Percentiles rank a stretch among this genome's conserved stretches.
Evolutionary conservation across 2,113 vertebrate genomes (phyloP).

Genomic region (Bungarus multicinctus): DNA sequence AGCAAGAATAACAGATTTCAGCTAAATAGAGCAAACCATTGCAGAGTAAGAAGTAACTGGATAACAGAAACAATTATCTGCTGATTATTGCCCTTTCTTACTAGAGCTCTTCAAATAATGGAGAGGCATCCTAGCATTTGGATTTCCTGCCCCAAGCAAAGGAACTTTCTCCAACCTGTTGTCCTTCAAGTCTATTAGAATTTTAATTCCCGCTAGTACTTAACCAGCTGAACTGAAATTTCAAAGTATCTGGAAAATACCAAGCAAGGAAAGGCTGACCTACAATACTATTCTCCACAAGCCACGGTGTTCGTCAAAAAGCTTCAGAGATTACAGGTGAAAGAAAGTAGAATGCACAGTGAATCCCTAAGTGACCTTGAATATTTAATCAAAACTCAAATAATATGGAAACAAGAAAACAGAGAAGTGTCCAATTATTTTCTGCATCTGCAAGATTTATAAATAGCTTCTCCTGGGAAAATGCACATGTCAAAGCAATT

Average conservation of each 20-base stretch:
- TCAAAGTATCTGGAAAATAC: not conserved
- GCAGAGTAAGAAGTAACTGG: not conserved
- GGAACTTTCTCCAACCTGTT: not conserved
- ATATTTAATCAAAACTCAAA: rapidly evolving
- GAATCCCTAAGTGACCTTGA: rapidly evolving
- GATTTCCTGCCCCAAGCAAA: not conserved
- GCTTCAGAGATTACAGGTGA: not conserved
- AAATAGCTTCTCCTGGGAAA: conserved; percentile 21
- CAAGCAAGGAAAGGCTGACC: not conserved
- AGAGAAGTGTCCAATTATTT: conserved; percentile 6
- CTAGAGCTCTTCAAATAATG: not conserved
- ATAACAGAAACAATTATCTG: not conserved
- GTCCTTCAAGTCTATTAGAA: not conserved
- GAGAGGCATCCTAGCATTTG: not conserved
- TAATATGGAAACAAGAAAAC: rapidly evolving
- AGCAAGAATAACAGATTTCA: not conserved
- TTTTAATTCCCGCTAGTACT: not conserved
- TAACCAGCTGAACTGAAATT: not conserved
- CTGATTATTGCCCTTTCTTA: not conserved
- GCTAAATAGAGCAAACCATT: not conserved
- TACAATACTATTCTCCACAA: not conserved
- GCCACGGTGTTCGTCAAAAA: not conserved
- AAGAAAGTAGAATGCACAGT: not conserved
- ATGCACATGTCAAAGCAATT: conserved; percentile 3
- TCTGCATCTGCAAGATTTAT: not conserved